phyloP scores from a whole-genome alignment of 2,113 vertebrate genomes.

The Otus sunia region DNA sequence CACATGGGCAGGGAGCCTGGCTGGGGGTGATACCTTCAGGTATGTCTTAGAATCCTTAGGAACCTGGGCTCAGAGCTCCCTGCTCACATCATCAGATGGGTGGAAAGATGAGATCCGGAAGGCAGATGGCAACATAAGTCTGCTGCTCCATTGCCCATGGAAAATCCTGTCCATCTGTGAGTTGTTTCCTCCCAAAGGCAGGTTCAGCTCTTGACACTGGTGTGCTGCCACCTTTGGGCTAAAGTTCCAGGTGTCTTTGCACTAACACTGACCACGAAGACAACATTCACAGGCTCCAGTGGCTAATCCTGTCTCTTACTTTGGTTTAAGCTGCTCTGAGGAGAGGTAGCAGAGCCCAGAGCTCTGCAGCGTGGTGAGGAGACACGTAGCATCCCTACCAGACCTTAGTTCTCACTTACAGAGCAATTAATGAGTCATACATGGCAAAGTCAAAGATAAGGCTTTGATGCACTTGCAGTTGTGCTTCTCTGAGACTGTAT shows the following conservation, averaged over 20 bases:
- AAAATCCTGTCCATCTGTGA: not conserved
- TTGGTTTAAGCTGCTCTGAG: not conserved
- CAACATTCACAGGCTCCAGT: not conserved
- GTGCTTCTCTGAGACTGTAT: rapidly evolving
- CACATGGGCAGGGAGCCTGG: not conserved
- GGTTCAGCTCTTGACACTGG: not conserved
- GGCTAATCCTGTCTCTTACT: not conserved
- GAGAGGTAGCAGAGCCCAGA: not conserved
- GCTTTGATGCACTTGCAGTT: not conserved
- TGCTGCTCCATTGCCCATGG: not conserved
- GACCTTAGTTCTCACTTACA: not conserved
- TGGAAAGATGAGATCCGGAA: not conserved
- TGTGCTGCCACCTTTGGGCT: not conserved
- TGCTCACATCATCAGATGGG: not conserved
- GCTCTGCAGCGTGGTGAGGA: not conserved
- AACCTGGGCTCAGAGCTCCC: not conserved
- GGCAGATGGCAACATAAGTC: not conserved
- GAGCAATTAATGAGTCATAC: not conserved
- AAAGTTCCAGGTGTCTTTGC: not conserved
- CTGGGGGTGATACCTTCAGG: not conserved
- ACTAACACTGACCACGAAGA: not conserved
- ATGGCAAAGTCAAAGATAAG: not conserved
- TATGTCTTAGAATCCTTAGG: not conserved
- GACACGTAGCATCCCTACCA: not conserved
- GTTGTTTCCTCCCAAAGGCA: not conserved